Base-by-base conservation (phyloP, 2,888 invertebrate genomes). In the Sarcophaga subvicina region DNA sequence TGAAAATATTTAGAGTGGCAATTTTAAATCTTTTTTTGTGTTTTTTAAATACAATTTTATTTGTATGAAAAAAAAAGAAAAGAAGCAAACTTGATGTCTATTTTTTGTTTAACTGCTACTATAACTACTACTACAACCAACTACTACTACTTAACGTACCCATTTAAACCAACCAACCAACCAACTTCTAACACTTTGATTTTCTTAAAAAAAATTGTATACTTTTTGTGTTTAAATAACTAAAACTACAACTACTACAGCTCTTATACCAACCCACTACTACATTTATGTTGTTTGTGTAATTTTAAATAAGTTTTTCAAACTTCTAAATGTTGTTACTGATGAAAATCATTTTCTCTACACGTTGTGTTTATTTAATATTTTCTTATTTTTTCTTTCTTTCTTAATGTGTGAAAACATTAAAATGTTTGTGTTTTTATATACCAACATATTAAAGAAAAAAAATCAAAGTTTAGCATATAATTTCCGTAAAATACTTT, bases 301-400 rank as follows among this genome's bases (percentile, higher is more conserved):
- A 72, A 72, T 81, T 54, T 54, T 14, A 17, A 54, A 54, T 14
- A 54, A 85, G 20, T 78, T 22, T 79, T 71, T 79, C 22, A 75
- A 78, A 79, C 83, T 79, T 83, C 79, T 87, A 79, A 87, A 67
- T 87, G 87, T 87, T 84, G 87, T 87, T 84, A 81, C 81, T 84
- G 47, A 86, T 83, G 63, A 79, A 67, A 54, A 37, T 37, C 17
- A 17, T 54, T 27, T 60, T 72, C 14, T 76, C 66, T 67, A 83
- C 80, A 87, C 81, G 83, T 83, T 80, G 67, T 83, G 80, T 83
- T 83, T 83, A 73, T 45, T 60, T 66, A 37, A n/a, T 63, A 49
- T 54, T 72, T 59, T 47, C n/a, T 67, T 12, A 8, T 8, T 37
- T 10, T 37, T 37, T 37, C 8, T 10, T 37, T 37, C 37, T 37